Conservation (phyloP, 2,888 invertebrate genomes). For the Dusona sp. region DNA sequence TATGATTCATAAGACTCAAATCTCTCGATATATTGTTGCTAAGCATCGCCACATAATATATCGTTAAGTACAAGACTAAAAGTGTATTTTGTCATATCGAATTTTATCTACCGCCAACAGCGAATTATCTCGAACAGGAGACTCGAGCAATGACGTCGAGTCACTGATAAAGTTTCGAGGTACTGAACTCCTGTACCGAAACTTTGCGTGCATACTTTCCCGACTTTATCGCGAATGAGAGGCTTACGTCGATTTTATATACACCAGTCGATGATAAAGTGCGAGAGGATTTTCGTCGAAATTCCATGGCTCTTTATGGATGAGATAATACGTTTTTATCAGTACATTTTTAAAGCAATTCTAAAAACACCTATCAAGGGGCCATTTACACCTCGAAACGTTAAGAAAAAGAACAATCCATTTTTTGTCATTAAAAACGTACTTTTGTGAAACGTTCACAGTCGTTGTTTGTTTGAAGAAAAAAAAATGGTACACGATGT, state of each 20-base stretch:
- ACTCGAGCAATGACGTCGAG: constrained; percentile 32
- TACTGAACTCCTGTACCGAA: constrained; percentile 7
- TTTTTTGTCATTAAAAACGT: too few relatives aligned
- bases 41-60: constrained; percentile 8
- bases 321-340: not conserved
- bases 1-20: not conserved
- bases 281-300: not conserved
- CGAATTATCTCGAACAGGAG: constrained; percentile 47
- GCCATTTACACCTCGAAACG: not conserved
- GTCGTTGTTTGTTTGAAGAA: not conserved
- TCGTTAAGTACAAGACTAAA: not conserved
- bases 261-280: constrained; percentile 18
- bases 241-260: constrained; percentile 30
- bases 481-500: not conserved
- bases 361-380: not conserved
- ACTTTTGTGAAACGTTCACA: not conserved
- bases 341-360: not conserved
- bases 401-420: too few relatives aligned
- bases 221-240: constrained; percentile 23
- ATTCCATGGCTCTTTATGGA: not conserved
- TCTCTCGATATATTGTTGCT: not conserved
- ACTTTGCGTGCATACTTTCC: not conserved
- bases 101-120: constrained; percentile 53
- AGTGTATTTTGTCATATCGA: constrained; percentile 5
- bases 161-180: constrained; percentile 30